These are phyloP conservation scores for Cartodere bifasciata DNA, from an alignment of 2,888 invertebrate species.

Conservation along the genomic window DNA sequence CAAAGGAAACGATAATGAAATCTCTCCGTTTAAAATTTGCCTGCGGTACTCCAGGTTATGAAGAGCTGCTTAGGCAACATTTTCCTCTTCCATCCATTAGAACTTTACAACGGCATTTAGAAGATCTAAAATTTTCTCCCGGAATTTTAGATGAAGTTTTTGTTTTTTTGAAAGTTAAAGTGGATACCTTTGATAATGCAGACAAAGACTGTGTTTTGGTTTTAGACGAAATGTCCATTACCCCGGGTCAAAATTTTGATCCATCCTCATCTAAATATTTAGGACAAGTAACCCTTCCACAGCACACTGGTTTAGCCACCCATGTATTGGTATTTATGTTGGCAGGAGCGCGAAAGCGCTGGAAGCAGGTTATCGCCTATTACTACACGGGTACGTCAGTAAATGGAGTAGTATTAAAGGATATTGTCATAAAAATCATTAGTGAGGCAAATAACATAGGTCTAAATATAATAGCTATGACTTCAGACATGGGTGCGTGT, in stretches of 20 bases:
- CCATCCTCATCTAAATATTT: constrained; percentile 16
- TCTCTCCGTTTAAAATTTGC: constrained; percentile 13
- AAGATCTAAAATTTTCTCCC: constrained; percentile 15
- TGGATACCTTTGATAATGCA: neutral
- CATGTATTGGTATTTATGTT: constrained; percentile 22
- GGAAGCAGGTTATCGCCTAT: constrained; percentile 22
- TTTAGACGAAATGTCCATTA: constrained; percentile 16
- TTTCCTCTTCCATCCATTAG: constrained; percentile 15
- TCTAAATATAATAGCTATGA: constrained; percentile 16
- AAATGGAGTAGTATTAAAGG: constrained; percentile 14
- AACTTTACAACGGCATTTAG: constrained; percentile 14
- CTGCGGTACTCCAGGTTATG: constrained; percentile 13
- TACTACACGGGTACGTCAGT: constrained; percentile 20
- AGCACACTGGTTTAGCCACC: constrained; percentile 15
- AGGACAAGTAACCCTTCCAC: constrained; percentile 15
- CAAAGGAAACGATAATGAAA: constrained; percentile 12
- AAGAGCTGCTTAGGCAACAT: constrained; percentile 13
- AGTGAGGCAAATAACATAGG: constrained; percentile 12
- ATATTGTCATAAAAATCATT: constrained; percentile 16
- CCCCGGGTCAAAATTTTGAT: constrained; percentile 13
- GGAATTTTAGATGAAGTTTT: constrained; percentile 16
- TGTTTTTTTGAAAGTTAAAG: constrained; percentile 13
- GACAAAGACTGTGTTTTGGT: constrained; percentile 13
- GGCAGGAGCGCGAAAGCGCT: constrained; percentile 18
- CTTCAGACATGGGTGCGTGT: constrained; percentile 20